phyloP scores from a whole-genome alignment of 2,797 vertebrate genomes.

The Columba guinea region DNA sequence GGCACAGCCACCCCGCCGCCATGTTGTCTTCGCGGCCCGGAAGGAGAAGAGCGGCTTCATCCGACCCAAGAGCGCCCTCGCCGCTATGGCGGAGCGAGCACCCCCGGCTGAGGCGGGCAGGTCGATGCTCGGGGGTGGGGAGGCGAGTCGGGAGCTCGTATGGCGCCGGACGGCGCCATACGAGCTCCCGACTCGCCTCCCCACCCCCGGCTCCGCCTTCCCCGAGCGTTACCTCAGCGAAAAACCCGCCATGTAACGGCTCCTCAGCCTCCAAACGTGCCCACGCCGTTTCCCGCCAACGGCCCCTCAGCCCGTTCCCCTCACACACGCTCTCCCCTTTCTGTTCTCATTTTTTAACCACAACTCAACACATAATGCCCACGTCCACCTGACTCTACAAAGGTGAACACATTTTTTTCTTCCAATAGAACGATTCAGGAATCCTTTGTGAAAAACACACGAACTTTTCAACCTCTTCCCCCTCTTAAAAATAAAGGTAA shows the following conservation, averaged over 20 bases:
- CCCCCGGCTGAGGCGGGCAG: no score
- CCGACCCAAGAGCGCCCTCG: not conserved
- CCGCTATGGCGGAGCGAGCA: not conserved
- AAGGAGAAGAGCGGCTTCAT: not conserved
- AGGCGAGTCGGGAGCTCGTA: fast-evolving
- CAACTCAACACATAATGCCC: not conserved
- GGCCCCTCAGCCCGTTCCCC: no score
- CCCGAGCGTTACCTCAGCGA: not conserved
- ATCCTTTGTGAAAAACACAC: not conserved
- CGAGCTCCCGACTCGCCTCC: fast-evolving
- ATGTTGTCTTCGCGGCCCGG: slow-evolving; percentile 12
- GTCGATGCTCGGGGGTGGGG: fast-evolving
- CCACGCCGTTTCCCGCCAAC: not conserved
- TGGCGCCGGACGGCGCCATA: fast-evolving
- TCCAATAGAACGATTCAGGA: not conserved
- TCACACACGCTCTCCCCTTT: not conserved
- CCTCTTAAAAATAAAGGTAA: slow-evolving; percentile 16
- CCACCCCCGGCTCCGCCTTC: fast-evolving
- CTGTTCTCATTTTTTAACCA: not conserved
- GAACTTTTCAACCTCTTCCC: slow-evolving; percentile 10
- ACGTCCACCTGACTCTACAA: not conserved
- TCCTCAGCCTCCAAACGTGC: not conserved
- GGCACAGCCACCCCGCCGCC: not conserved
- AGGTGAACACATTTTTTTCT: not conserved
- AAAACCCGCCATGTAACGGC: not conserved